Conservation (phyloP, 2,888 invertebrate genomes). For the Pantelozetes paolii region DNA sequence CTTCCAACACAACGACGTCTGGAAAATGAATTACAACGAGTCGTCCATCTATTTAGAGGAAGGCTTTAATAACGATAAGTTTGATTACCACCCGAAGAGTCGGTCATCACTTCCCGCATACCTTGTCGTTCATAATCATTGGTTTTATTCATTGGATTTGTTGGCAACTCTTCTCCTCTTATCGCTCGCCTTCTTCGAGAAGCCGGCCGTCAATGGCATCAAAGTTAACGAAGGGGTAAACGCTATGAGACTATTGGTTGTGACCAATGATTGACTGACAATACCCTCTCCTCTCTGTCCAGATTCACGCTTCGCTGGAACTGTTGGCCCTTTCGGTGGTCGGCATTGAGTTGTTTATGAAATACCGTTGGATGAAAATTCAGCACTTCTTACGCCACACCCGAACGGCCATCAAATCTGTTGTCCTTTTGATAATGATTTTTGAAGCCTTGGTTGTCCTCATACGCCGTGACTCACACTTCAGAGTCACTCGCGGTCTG, state of each 20-base stretch:
- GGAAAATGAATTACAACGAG: slow-evolving; percentile 86
- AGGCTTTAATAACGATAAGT: slow-evolving; percentile 85
- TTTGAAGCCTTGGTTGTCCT: slow-evolving; percentile 69
- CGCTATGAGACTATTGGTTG: neutral
- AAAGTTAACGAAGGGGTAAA: slow-evolving; percentile 57
- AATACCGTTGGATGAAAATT: slow-evolving; percentile 80
- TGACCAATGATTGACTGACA: neutral
- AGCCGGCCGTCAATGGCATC: slow-evolving; percentile 70
- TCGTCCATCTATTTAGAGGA: slow-evolving; percentile 85
- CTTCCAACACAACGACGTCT: slow-evolving; percentile 51
- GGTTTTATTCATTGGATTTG: slow-evolving; percentile 78
- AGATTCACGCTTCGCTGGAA: slow-evolving; percentile 75
- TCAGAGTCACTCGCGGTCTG: slow-evolving; percentile 77
- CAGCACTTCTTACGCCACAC: slow-evolving; percentile 75
- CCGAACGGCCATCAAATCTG: slow-evolving; percentile 75
- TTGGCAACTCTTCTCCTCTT: slow-evolving; percentile 69
- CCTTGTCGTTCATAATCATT: slow-evolving; percentile 76
- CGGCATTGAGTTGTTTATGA: slow-evolving; percentile 70
- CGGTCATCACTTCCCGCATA: slow-evolving; percentile 79
- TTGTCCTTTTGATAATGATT: slow-evolving; percentile 72
- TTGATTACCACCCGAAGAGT: slow-evolving; percentile 77
- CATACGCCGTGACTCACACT: slow-evolving; percentile 74
- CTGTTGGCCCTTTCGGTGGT: slow-evolving; percentile 70
- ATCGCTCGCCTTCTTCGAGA: slow-evolving; percentile 71
- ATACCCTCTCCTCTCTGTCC: slow-evolving; percentile 52